Evolutionary conservation across 2,797 vertebrate species (phyloP), one percentile per base, ranked within the genome.

Genomic region (Enteromius mattozi): DNA sequence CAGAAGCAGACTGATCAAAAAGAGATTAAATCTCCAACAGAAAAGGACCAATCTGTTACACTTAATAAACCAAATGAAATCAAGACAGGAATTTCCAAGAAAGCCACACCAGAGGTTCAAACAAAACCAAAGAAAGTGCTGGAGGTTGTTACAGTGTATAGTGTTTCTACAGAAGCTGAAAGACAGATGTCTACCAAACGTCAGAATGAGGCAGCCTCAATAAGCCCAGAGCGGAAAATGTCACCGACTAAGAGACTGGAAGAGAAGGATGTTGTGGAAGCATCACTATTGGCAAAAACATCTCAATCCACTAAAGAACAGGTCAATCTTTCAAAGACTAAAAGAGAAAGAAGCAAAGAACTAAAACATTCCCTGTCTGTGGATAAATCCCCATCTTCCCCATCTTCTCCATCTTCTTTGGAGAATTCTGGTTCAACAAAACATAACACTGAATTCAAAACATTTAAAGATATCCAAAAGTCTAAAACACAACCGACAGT

Each of bases 21-120:
- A 0, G 84, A 63, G n/a, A 89, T 86, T 40, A 17, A 51, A 78
- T 88, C 89, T 42, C 89, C 91, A 40, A 84, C 87, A 37, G 74
- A 85, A 65, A 95, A 92, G 85, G 91, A 94, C 59, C 91, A 89
- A 80, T 74, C 81, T 14, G 59, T 21, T 80, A 33, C 71, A 13
- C 69, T 81, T 42, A 91, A 6, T 59, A 88, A 85, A 40, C 66
- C 16, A 49, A 74, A 0, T 37, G 86, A 88, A 68, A 87, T 13
- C 68, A 95, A 92, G 89, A 93, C 93, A 54, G 95, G 92, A 92
- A 93, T 95, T 85, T 94, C 93, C 10, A 94, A 94, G 90, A 93
- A 92, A 88, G 80, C 89, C 8, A 17, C 86, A n/a, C 91, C 89
- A 42, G 94, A 93, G 9, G 24, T 83, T 78, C 89, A 91, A 1